Evolutionary conservation across 1,140 invertebrate genomes (phyloP).

Genomic region (Orussus abietinus): DNA sequence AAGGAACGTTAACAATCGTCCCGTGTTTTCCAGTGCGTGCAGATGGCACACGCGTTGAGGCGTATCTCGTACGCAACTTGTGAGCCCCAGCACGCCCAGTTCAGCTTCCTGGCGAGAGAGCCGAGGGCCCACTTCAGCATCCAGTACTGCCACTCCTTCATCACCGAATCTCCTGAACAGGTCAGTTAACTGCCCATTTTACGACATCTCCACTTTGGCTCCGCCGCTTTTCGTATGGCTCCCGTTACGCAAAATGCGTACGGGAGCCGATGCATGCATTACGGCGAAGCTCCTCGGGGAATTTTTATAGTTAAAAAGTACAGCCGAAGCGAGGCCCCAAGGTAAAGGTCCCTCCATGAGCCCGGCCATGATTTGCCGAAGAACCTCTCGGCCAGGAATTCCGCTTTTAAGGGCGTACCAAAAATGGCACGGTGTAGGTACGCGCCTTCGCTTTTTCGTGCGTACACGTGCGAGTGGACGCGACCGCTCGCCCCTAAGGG

Average conservation of each 20-base stretch:
- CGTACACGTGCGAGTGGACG: too few relatives aligned
- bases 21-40: slow-evolving; percentile 76
- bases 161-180: slow-evolving; percentile 73
- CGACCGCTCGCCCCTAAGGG: too few relatives aligned
- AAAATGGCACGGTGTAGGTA: too few relatives aligned
- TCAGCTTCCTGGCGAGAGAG: slow-evolving; percentile 80
- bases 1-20: too few relatives aligned
- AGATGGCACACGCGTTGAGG: slow-evolving; percentile 81
- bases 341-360: too few relatives aligned
- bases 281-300: neutral
- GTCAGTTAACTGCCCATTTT: slow-evolving; percentile 50
- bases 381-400: too few relatives aligned
- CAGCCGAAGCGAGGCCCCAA: too few relatives aligned
- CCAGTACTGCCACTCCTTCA: slow-evolving; percentile 81
- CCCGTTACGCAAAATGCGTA: neutral
- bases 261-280: too few relatives aligned
- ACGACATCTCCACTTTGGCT: neutral
- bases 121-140: slow-evolving; percentile 69
- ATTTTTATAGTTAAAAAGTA: too few relatives aligned
- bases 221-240: neutral
- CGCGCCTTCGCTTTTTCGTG: too few relatives aligned
- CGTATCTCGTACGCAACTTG: slow-evolving; percentile 84
- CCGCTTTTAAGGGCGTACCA: too few relatives aligned
- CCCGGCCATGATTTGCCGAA: too few relatives aligned
- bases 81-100: slow-evolving; percentile 74